Conservation (phyloP, 2,113 vertebrate species). For the Apus apus region DNA sequence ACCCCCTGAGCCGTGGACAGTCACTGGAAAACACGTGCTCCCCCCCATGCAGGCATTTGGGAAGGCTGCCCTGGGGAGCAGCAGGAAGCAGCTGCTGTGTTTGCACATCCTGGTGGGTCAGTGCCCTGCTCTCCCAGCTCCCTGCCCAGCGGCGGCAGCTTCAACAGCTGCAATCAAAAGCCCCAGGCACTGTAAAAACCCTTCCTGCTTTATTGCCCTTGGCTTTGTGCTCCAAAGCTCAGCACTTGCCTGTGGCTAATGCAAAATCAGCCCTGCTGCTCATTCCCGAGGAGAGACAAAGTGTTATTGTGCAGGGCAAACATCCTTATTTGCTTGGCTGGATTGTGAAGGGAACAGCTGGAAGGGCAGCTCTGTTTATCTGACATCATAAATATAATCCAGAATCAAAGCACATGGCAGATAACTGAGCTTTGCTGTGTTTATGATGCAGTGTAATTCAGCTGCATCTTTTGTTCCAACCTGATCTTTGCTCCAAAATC, state of each 20-base stretch:
- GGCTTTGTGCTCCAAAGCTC: neutral
- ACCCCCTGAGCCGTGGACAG: neutral
- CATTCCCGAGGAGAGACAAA: neutral
- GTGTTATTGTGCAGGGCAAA: slow-evolving; percentile 13
- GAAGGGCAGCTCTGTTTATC: neutral
- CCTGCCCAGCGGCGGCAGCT: neutral
- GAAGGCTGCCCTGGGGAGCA: neutral
- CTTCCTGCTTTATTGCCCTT: neutral
- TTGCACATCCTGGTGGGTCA: neutral
- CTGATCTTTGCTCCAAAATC: neutral
- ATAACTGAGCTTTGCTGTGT: neutral
- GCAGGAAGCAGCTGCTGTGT: neutral
- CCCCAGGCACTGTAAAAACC: neutral
- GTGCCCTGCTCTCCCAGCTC: neutral
- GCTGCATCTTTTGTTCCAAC: neutral
- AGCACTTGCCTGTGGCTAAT: neutral
- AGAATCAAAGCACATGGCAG: neutral
- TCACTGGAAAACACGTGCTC: neutral
- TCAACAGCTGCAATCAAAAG: neutral
- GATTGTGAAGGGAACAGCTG: neutral
- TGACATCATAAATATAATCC: neutral
- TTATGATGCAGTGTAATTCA: neutral
- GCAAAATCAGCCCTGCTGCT: neutral
- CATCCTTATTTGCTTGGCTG: neutral
- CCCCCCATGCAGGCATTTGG: neutral